These are phyloP conservation scores for Micrasema minimum DNA, from an alignment of 1,140 invertebrate species.

Conservation along the genomic window DNA sequence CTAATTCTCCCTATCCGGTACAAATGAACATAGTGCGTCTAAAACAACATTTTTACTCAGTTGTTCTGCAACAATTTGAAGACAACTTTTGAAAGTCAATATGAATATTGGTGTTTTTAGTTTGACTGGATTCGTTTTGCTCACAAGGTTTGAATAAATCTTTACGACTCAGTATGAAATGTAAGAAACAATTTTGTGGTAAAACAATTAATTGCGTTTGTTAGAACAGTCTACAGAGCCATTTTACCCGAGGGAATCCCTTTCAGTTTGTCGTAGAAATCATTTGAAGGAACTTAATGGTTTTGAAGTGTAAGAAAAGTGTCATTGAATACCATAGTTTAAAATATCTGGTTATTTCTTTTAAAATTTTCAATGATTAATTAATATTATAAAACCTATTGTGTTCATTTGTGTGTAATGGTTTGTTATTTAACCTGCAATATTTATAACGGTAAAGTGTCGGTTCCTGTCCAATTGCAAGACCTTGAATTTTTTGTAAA, in stretches of 20 bases:
- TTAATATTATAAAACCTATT: too few species aligned
- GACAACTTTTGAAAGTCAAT: background rate
- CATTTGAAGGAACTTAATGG: too few species aligned
- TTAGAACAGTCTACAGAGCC: slow-evolving; percentile 2
- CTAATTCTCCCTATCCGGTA: background rate
- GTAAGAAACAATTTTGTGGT: slow-evolving; percentile 28
- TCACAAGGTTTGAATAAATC: slow-evolving; percentile 22
- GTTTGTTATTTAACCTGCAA: too few species aligned
- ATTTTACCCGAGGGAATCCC: background rate
- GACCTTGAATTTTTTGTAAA: too few species aligned
- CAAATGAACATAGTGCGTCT: background rate
- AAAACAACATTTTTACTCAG: background rate
- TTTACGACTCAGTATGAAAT: slow-evolving; percentile 22
- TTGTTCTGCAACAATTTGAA: background rate
- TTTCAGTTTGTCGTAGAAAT: slow-evolving; percentile 26
- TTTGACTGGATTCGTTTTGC: slow-evolving; percentile 9
- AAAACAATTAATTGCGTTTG: slow-evolving; percentile 30
- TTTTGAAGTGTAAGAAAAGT: too few species aligned
- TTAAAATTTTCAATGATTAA: too few species aligned
- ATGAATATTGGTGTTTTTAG: too few species aligned
- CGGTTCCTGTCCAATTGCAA: too few species aligned
- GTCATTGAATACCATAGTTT: too few species aligned
- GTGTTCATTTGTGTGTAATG: too few species aligned
- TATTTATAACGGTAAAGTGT: too few species aligned
- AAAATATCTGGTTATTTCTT: too few species aligned